phyloP scores from a whole-genome alignment of 2,797 vertebrate genomes.

The Vultur gryphus region DNA sequence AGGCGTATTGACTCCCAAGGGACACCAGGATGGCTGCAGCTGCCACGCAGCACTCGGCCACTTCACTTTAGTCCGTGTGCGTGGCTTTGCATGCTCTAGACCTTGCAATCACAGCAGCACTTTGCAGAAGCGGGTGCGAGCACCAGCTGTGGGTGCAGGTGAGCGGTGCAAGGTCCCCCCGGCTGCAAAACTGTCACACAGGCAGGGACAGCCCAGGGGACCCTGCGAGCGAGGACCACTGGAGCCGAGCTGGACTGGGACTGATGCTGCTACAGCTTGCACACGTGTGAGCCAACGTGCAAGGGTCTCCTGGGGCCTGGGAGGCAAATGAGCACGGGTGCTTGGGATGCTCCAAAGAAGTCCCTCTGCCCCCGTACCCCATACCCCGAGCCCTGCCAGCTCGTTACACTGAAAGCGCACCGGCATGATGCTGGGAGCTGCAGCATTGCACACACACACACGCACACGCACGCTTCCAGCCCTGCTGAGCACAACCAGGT shows the following conservation, averaged over 20 bases:
- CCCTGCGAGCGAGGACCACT: not conserved
- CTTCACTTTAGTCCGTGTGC: fast-evolving
- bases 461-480: not conserved
- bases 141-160: not conserved
- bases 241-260: not conserved
- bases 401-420: fast-evolving
- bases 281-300: fast-evolving
- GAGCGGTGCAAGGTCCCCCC: fast-evolving
- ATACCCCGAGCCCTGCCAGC: not conserved
- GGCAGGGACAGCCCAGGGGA: not conserved
- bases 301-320: not conserved
- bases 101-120: not conserved
- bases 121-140: not conserved
- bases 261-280: not conserved
- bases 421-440: not conserved
- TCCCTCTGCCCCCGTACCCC: not conserved
- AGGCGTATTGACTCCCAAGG: fast-evolving
- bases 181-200: not conserved
- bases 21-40: not conserved
- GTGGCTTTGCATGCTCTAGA: not conserved
- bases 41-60: fast-evolving
- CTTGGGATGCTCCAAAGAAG: not conserved
- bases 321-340: fast-evolving
- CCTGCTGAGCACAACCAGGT: slow-evolving; percentile 9
- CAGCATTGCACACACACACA: not conserved